Evolutionary conservation across 2,113 vertebrate species (phyloP), one percentile per base, ranked within the genome.

Genomic region (Gadus chalcogrammus): DNA sequence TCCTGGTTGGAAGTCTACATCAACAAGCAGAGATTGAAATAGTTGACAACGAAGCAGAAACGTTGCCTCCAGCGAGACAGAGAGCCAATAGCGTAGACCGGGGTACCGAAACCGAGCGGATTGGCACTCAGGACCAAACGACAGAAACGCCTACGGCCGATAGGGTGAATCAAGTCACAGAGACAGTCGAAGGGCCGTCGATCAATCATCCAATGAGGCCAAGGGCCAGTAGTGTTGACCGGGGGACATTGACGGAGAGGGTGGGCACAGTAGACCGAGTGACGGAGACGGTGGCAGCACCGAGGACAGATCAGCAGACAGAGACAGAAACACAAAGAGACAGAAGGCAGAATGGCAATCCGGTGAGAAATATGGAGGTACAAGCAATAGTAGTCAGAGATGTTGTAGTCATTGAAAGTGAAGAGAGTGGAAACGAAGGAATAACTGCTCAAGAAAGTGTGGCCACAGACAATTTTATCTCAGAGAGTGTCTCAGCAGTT

Each of bases 41-140:
- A 18, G 55, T 16, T 3, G 81, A 75, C 63, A 79, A 67, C 1
- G 68, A 68, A 55, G 60, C 7, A 27, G 84, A 81, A 22, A 64
- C 24, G 20, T n/a, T 71, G 38, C 67, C 28, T 2, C 80, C 72
- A 72, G 79, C 62, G 15, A 82, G 86, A 70, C 79, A 79, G 24
- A 83, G 82, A 81, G 80, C 88, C 65, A 85, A 89, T 80, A 90
- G 88, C 56, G 86, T 89, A 71, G 89, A 91, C 63, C 76, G 75
- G 22, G 80, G 87, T 56, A 90, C 82, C 8, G 79, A 87, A 6
- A 90, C 88, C 0, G 89, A 90, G 61, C 85, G 75, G 63, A 75
- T 88, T 17, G 8, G 48, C n/a, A 88, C 83, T 12, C 78, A 84
- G 65, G 88, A 90, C 71, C 87, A 86, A 71, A 88, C 13, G 52